These are phyloP conservation scores for Lamproptera curius DNA, from an alignment of 2,888 invertebrate species.

Conservation along the genomic window DNA sequence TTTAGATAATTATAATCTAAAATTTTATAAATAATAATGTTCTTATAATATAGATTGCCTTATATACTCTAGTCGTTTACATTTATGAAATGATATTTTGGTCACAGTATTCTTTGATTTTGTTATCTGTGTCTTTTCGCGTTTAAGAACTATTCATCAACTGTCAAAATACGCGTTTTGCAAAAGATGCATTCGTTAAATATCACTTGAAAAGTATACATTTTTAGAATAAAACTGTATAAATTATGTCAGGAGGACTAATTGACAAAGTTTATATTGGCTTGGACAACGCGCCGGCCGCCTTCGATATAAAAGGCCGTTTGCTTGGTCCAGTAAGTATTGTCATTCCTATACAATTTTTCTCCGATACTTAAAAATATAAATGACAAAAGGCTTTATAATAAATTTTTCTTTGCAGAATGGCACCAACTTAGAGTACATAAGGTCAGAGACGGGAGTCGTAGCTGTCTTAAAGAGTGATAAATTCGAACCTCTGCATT, in stretches of 20 bases:
- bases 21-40: no score
- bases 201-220: conserved; percentile 37
- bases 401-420: conserved; percentile 54
- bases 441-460: conserved; percentile 87
- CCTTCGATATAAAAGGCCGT: conserved; percentile 86
- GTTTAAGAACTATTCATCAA: no score
- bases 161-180: conserved; percentile 26
- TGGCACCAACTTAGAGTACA: conserved; percentile 86
- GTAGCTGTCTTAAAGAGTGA: conserved; percentile 84
- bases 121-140: not conserved
- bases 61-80: no score
- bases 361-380: no score
- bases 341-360: conserved; percentile 13
- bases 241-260: conserved; percentile 67
- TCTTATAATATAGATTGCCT: no score
- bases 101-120: no score
- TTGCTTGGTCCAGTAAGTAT: conserved; percentile 80
- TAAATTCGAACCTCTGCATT: conserved; percentile 85
- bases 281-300: conserved; percentile 85
- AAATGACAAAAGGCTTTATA: no score
- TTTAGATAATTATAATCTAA: no score
- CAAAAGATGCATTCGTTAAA: conserved; percentile 49
- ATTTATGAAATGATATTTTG: no score
- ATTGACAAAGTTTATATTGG: conserved; percentile 87
- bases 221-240: conserved; percentile 25